Percentiles rank a stretch among this genome's conserved stretches.
phyloP scores from a whole-genome alignment of 2,797 vertebrate species.

The Bradypodion pumilum region DNA sequence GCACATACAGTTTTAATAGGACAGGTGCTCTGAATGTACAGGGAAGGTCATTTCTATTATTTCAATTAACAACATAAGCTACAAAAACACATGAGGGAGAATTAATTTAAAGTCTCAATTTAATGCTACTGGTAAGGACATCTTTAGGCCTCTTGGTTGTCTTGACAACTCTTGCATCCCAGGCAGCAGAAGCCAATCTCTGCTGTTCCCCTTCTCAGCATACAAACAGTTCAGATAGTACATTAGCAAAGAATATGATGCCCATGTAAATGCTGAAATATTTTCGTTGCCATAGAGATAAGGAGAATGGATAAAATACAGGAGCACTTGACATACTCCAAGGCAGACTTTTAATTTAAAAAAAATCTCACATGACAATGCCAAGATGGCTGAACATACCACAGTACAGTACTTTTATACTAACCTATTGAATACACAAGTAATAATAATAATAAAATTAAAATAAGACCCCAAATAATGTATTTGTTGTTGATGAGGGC shows the following conservation, averaged over 20 bases:
- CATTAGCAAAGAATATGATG: conserved; percentile 79
- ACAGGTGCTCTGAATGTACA: conserved; percentile 75
- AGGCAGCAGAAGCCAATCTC: conserved; percentile 73
- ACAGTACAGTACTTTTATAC: conserved; percentile 57
- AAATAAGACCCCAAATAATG: conserved; percentile 39
- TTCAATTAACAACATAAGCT: conserved; percentile 81
- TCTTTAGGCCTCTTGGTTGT: conserved; percentile 80
- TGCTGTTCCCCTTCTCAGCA: conserved; percentile 71
- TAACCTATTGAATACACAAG: conserved; percentile 33
- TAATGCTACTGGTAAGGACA: conserved; percentile 75
- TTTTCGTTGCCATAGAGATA: conserved; percentile 83
- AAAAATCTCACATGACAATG: conserved; percentile 72
- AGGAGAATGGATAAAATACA: conserved; percentile 79
- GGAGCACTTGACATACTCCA: conserved; percentile 79
- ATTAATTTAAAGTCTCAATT: conserved; percentile 82
- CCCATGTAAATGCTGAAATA: conserved; percentile 82
- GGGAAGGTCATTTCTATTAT: conserved; percentile 80
- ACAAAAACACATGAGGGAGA: conserved; percentile 77
- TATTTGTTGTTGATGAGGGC: conserved; percentile 28
- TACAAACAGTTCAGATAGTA: conserved; percentile 74
- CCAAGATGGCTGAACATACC: conserved; percentile 73
- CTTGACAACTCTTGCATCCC: conserved; percentile 81
- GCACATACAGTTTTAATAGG: conserved; percentile 75
- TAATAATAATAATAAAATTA: conserved; percentile 6
- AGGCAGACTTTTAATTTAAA: conserved; percentile 83